Base-by-base conservation (phyloP, 2,888 invertebrate genomes). In the Ctenicera cuprea region DNA sequence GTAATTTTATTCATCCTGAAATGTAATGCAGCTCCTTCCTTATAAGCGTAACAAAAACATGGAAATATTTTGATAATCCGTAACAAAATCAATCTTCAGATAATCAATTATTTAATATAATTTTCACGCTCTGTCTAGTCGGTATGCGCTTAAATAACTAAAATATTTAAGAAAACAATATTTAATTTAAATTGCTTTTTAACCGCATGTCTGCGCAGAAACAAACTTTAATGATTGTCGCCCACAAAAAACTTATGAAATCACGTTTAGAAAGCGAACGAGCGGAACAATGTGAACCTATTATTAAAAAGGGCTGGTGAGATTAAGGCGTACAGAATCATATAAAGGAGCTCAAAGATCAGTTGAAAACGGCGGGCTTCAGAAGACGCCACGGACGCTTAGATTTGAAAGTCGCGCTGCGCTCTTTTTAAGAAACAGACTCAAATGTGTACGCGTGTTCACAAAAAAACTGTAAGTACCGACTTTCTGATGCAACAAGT, bases 291-390 rank as follows among this genome's bases (percentile, higher is more conserved):
- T 43, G 62, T 37, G 65, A 33, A 50, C 52, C 65, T 65, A 65
- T 63, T 63, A 63, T 63, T 63, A 63, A 63, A n/a, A 59, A 38
- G 59, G 54, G 54, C 54, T 54, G n/a, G 11, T 59, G 14, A 37
- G 16, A 38, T 22, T 20, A 45, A 43, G 63, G 52, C 65, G 65
- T 38, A 37, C 33, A 43, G 50, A 65, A 65, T 65, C 65, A 37
- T 65, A 65, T 65, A 65, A 50, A 65, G 50, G 50, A 33, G 65
- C 65, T 50, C 52, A 48, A 65, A 33, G 65, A 65, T 48, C 50
- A 65, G 65, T 65, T 65, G 65, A 48, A 45, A 20, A 45, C 63
- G 41, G 45, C 43, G 45, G 43, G 45, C 63, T 43, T 14, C 30
- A 30, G 63, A 63, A 63, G 45, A 63, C 63, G 45, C 45, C 63